Evolutionary conservation across 2,113 vertebrate species (phyloP), one percentile per base, ranked within the genome.

Genomic region (Spilogale gracilis): DNA sequence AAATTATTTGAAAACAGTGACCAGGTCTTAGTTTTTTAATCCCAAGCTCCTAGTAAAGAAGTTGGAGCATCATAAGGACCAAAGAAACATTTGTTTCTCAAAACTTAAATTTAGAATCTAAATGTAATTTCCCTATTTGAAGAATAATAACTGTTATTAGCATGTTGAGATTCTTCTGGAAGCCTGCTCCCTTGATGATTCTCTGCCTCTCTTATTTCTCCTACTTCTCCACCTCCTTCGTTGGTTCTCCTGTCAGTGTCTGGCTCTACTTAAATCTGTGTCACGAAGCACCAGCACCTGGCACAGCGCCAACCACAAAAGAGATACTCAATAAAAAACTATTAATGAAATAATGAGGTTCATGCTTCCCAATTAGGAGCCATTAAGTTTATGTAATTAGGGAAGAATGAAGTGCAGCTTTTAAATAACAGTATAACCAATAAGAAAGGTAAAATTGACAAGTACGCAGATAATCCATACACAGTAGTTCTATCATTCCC

Each of bases 101-200:
- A 38, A n/a, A 58, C 67, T 30, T 25, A 85, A 94, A 94, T 89
- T 32, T 74, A 93, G 9, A 94, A 18, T 54, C n/a, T 84, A 63
- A 91, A 91, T 9, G 54, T 94, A 87, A 78, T 85, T 91, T 89
- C 4, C 14, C 32, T 63, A 21, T 54, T 7, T 79, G 27, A 86
- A 61, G 20, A 6, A 73, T 1, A 9, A 56, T 32, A 92, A 63
- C 13, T 92, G 43, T 71, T 67, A 60, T 8, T 81, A 67, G 9
- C 71, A 69, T 85, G 50, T 14, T 67, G 58, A 86, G 27, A 76
- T 81, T 45, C 23, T 50, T 88, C 71, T n/a, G 43, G n/a, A 56
- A 27, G 0, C 6, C 20, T 63, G 4, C 5, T 83, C 7, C 58
- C 30, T 18, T 69, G 13, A 20, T 54, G 18, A 12, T 52, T 52